Evolutionary conservation across 2,888 invertebrate genomes (phyloP).

Genomic region (Spodoptera exigua): DNA sequence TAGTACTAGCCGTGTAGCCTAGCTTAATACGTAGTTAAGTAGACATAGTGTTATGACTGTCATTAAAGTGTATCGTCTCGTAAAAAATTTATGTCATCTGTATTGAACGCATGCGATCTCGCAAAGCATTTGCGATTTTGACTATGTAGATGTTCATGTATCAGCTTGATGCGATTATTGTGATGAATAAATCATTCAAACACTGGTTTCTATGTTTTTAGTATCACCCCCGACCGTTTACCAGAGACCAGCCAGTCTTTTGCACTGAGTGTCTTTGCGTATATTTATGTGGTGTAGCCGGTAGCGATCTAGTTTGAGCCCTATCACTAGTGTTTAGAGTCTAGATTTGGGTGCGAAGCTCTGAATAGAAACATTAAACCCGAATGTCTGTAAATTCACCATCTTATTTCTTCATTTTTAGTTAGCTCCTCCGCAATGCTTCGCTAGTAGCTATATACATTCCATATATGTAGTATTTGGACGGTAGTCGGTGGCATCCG

Average conservation of each 20-base stretch:
- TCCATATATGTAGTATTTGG: slow-evolving; percentile 59
- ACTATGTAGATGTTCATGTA: slow-evolving; percentile 45
- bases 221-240: slow-evolving; percentile 63
- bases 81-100: slow-evolving; percentile 67
- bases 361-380: slow-evolving; percentile 79
- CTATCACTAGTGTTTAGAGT: slow-evolving; percentile 68
- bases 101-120: slow-evolving; percentile 74
- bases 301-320: slow-evolving; percentile 65
- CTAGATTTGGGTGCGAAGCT: slow-evolving; percentile 60
- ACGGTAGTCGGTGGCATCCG: slow-evolving; percentile 55
- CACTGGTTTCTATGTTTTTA: slow-evolving; percentile 58
- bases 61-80: slow-evolving; percentile 64
- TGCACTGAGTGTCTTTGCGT: slow-evolving; percentile 64
- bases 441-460: slow-evolving; percentile 73
- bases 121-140: slow-evolving; percentile 65
- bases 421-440: slow-evolving; percentile 85
- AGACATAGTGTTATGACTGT: slow-evolving; percentile 52
- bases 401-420: slow-evolving; percentile 88
- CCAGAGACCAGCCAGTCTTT: slow-evolving; percentile 61
- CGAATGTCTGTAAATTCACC: slow-evolving; percentile 86
- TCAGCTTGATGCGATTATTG: slow-evolving; percentile 51
- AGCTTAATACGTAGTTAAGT: slow-evolving; percentile 50
- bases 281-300: slow-evolving; percentile 69
- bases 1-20: slow-evolving; percentile 62
- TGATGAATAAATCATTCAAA: slow-evolving; percentile 57